phyloP scores from a whole-genome alignment of 2,888 invertebrate species.

The Eudasyphora cyanicolor region DNA sequence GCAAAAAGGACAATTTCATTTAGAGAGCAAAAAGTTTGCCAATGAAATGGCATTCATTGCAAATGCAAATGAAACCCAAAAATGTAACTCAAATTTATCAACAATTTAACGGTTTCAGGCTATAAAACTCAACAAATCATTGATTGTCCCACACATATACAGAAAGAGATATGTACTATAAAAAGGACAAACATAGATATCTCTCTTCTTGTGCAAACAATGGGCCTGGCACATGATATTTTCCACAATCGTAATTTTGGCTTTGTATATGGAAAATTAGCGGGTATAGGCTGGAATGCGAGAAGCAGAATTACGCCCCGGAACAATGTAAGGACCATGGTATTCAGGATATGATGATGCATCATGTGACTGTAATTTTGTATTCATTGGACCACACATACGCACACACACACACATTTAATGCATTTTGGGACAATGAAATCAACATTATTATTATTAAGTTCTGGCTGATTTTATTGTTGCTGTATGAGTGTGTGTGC shows the following conservation, averaged over 20 bases:
- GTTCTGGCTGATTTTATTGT: too few species aligned
- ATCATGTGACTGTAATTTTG: not conserved
- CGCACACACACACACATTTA: not conserved
- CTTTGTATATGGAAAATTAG: not conserved
- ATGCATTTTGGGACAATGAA: not conserved
- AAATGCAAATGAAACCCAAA: not conserved
- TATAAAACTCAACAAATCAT: not conserved
- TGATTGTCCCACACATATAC: slow-evolving; percentile 7
- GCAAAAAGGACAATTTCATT: too few species aligned
- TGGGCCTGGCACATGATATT: not conserved
- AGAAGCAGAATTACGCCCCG: not conserved
- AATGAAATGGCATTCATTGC: not conserved
- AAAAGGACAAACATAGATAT: not conserved
- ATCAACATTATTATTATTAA: not conserved
- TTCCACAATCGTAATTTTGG: not conserved
- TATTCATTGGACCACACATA: not conserved
- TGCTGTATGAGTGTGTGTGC: too few species aligned
- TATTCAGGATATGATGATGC: not conserved
- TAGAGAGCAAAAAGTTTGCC: not conserved
- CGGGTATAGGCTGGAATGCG: too few species aligned
- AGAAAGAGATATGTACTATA: not conserved
- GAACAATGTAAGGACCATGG: not conserved
- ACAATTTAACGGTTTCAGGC: slow-evolving; percentile 3
- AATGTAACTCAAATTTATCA: not conserved
- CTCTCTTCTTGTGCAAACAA: too few species aligned